Base-by-base conservation (phyloP, 2,797 vertebrate genomes). In the Lophotriccus pileatus region DNA sequence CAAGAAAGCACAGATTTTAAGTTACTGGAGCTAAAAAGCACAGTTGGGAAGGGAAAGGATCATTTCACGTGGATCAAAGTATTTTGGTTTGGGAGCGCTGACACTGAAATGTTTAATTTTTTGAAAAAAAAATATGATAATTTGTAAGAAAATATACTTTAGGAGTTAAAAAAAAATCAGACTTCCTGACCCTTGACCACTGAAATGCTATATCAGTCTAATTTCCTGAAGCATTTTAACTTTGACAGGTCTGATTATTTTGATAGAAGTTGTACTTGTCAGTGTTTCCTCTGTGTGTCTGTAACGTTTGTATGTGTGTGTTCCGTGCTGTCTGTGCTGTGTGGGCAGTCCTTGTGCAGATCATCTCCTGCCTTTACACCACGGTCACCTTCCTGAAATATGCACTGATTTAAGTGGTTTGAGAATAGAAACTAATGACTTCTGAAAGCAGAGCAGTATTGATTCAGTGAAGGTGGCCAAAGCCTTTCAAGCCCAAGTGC, bases 351-450 rank as follows among this genome's bases (percentile, higher is more conserved):
- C 62, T 94, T 52, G 6, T 18, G 34, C 59, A 70, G 37, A 79
- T 84, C 34, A 39, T 25, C 79, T 23, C 46, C 28, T 44, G 50
- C 72, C 58, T 91, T 50, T 60, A 58, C 56, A 37, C 24, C 13
- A 5, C 2, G 20, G 72, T 78, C 94, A 80, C 55, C 70, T 78
- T 79, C 73, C 84, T 94, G 89, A 90, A 96, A 94, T 74, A 76
- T 52, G 49, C 83, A 58, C 94, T 91, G 84, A 91, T 90, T 93
- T 87, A 90, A 95, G 74, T 82, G 74, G 49, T 50, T 90, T 6
- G 12, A 82, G 91, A 84, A 80, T 53, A 94, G 89, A 91, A 93
- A 79, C 85, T 94, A 91, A 94, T 82, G 93, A 82, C 67, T 96
- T 80, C 74, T 93, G 91, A 87, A 84, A 93, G 91, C 83, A 93